phyloP scores from a whole-genome alignment of 2,113 vertebrate genomes.

The Leptosomus discolor region DNA sequence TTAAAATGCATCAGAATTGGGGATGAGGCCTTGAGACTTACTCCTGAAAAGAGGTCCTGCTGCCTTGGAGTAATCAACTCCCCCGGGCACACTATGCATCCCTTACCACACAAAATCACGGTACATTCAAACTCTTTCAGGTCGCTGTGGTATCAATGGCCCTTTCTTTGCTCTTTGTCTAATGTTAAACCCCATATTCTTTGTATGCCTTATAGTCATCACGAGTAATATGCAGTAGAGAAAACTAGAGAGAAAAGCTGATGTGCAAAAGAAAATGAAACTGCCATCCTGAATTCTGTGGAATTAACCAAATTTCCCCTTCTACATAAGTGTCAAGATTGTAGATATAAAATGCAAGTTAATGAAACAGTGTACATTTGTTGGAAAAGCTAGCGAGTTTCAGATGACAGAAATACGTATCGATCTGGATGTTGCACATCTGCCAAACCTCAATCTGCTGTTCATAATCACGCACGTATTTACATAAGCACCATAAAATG shows the following conservation, averaged over 20 bases:
- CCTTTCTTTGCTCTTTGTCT: background rate
- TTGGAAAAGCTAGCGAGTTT: background rate
- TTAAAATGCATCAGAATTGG: background rate
- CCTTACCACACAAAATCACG: background rate
- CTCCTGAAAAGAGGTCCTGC: background rate
- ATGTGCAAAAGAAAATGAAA: background rate
- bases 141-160: background rate
- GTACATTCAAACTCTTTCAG: background rate
- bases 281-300: background rate
- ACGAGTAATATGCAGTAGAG: background rate
- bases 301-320: constrained; percentile 15
- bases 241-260: background rate
- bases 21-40: background rate
- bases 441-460: background rate
- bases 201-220: background rate
- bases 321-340: background rate
- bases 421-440: background rate
- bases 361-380: background rate
- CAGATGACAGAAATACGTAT: background rate
- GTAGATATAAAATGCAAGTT: background rate
- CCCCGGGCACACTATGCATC: rapidly evolving
- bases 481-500: background rate
- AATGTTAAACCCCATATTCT: background rate
- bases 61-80: background rate
- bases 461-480: background rate